These are phyloP conservation scores for Rhyacophila brunnea DNA, from an alignment of 1,140 invertebrate species.

Conservation along the genomic window DNA sequence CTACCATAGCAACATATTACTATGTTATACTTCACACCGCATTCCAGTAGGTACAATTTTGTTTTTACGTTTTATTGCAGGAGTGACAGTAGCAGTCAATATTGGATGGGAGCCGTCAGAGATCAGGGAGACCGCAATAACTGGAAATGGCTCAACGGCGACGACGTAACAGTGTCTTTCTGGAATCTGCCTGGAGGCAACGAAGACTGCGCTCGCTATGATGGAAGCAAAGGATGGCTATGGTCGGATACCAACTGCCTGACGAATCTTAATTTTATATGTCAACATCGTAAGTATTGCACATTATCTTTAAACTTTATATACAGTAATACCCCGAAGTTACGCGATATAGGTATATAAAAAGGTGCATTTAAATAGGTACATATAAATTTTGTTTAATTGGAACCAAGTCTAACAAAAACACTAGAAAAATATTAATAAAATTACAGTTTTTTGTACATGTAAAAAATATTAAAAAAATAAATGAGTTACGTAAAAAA, in stretches of 20 bases:
- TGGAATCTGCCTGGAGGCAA: slow-evolving; percentile 85
- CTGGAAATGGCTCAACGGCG: slow-evolving; percentile 90
- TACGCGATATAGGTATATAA: too few relatives aligned
- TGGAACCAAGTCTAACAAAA: too few relatives aligned
- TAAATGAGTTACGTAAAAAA: too few relatives aligned
- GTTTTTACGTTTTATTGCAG: slow-evolving; percentile 45
- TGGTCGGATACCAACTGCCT: slow-evolving; percentile 93
- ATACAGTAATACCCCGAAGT: too few relatives aligned
- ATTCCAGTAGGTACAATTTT: not conserved
- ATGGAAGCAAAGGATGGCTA: slow-evolving; percentile 90
- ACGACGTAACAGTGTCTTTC: slow-evolving; percentile 86
- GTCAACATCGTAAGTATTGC: slow-evolving; percentile 88
- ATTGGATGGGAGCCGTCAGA: slow-evolving; percentile 90
- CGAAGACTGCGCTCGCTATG: slow-evolving; percentile 86
- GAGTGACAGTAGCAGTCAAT: slow-evolving; percentile 87
- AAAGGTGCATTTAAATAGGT: too few relatives aligned
- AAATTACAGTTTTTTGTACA: too few relatives aligned
- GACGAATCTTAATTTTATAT: slow-evolving; percentile 85
- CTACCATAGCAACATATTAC: too few relatives aligned
- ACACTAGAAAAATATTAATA: too few relatives aligned
- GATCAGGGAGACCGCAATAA: slow-evolving; percentile 75
- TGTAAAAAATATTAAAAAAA: too few relatives aligned
- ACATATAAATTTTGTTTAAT: too few relatives aligned
- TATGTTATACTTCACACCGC: too few relatives aligned
- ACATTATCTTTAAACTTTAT: too few relatives aligned